These are phyloP conservation scores for Drymodes brunneopygia DNA, from an alignment of 2,113 vertebrate species.

Conservation along the genomic window DNA sequence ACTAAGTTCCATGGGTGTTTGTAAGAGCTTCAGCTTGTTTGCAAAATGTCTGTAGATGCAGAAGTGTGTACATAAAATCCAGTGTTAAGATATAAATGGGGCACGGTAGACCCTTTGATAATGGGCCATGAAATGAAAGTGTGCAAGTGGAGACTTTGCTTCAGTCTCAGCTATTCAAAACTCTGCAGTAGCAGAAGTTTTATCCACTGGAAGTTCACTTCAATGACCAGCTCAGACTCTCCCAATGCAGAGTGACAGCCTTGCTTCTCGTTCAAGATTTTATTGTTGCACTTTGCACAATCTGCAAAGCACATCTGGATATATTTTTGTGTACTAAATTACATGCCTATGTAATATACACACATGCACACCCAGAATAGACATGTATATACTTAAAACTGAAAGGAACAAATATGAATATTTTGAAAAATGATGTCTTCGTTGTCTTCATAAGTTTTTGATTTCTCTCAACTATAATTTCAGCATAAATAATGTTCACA, in stretches of 20 bases:
- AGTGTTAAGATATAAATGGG: neutral
- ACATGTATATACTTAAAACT: neutral
- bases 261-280: neutral
- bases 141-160: neutral
- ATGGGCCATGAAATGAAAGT: neutral
- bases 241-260: neutral
- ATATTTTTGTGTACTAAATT: neutral
- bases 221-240: neutral
- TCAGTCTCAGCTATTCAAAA: neutral
- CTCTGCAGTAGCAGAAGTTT: neutral
- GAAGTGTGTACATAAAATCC: neutral
- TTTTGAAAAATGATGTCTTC: neutral
- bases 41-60: neutral
- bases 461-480: neutral
- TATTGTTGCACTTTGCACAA: neutral
- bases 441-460: neutral
- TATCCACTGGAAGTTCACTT: neutral
- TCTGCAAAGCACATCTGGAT: neutral
- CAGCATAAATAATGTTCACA: neutral
- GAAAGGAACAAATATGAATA: neutral
- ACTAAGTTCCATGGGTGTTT: neutral
- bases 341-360: neutral
- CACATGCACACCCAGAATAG: neutral
- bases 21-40: neutral
- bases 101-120: rapidly evolving